These are phyloP conservation scores for Melanogrammus aeglefinus DNA, from an alignment of 2,797 vertebrate species.

Conservation along the genomic window DNA sequence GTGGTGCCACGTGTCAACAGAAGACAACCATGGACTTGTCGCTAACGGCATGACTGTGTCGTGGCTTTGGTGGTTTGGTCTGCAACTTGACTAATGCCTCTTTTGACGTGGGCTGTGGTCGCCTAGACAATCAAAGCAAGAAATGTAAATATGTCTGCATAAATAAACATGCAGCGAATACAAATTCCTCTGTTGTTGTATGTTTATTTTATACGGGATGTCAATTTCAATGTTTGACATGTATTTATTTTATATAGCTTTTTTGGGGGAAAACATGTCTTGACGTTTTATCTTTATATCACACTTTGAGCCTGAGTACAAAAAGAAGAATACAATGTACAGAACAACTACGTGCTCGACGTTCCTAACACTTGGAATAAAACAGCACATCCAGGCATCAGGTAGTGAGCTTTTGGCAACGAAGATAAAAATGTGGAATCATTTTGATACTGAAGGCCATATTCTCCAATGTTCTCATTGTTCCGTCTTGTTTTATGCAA, in stretches of 20 bases:
- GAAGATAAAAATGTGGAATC: background rate
- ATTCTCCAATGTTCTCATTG: background rate
- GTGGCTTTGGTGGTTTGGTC: slow-evolving; percentile 24
- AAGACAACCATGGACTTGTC: background rate
- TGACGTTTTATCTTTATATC: background rate
- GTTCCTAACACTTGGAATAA: background rate
- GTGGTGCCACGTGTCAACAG: background rate
- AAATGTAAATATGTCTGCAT: background rate
- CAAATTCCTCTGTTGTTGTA: background rate
- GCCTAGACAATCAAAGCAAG: background rate
- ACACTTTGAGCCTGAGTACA: background rate
- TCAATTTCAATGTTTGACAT: background rate
- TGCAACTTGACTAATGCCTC: slow-evolving; percentile 28
- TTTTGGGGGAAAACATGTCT: background rate
- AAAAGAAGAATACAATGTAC: background rate
- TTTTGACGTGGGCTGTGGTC: slow-evolving; percentile 12
- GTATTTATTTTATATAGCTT: background rate
- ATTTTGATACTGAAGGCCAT: background rate
- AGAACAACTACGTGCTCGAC: background rate
- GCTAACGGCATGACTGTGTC: background rate
- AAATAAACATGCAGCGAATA: background rate
- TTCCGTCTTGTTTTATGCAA: background rate
- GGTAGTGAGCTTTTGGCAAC: background rate
- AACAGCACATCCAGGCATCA: background rate
- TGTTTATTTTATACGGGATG: background rate